phyloP scores from a whole-genome alignment of 2,797 vertebrate species.

The Clarias laeviceps region DNA sequence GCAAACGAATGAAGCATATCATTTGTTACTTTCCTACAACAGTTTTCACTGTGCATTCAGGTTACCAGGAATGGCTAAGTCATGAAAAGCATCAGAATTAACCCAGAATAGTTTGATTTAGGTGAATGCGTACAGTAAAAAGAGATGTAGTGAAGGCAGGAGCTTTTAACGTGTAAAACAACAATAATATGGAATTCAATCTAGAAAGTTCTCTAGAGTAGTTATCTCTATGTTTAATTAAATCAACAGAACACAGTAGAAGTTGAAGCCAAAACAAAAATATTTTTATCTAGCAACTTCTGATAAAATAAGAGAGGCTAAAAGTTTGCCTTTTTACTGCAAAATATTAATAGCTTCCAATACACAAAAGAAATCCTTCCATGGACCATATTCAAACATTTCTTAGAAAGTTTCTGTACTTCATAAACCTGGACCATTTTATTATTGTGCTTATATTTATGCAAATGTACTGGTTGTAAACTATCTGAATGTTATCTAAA shows the following conservation, averaged over 20 bases:
- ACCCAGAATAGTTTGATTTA: background rate
- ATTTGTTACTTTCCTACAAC: background rate
- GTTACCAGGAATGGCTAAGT: background rate
- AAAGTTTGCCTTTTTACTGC: background rate
- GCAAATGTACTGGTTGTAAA: background rate
- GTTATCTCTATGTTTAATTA: background rate
- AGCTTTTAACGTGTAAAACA: background rate
- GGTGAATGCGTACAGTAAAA: background rate
- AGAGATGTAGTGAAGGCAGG: background rate
- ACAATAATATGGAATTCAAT: background rate
- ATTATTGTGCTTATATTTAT: background rate
- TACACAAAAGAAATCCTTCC: background rate
- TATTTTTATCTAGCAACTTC: background rate
- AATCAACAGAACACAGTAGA: background rate
- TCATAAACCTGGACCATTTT: background rate
- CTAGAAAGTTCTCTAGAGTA: background rate
- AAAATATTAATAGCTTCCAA: background rate
- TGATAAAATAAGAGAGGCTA: background rate
- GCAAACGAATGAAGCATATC: background rate
- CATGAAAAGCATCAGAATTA: background rate
- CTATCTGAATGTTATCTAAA: background rate
- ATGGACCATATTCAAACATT: background rate
- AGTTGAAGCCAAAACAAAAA: background rate
- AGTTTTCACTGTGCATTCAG: background rate
- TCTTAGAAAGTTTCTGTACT: background rate